Evolutionary conservation across 2,888 invertebrate genomes (phyloP), one percentile per base, ranked within the genome.

Genomic region (Chrysolina oricalcia): DNA sequence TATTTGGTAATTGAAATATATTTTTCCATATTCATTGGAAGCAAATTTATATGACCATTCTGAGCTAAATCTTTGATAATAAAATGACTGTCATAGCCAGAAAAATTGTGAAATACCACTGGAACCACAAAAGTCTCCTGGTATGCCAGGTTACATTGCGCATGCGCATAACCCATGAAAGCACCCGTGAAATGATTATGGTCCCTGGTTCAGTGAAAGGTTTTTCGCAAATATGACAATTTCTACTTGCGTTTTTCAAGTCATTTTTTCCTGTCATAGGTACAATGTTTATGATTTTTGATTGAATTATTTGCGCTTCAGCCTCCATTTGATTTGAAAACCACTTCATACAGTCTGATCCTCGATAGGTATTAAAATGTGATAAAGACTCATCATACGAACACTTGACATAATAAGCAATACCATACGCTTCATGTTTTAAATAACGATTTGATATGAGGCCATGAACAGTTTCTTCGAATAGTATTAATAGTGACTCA

Each of bases 121-220:
- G 74, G 74, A 15, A 73, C 53, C 13, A 69, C 64, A 50, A 23
- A 50, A 41, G 59, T 50, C 23, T 69, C 23, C 50, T 63, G 43
- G 50, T 66, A 78, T 41, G 70, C 73, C 27, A 78, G 41, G 40
- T 78, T 75, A 64, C 73, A 75, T 19, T 17, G 35, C n/a, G 73
- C 62, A 46, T 74, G 73, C 4, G 70, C 70, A 8, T 41, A 65
- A 8, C 75, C 74, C 8, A 67, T n/a, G n/a, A n/a, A 53, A 10
- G 9, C 19, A 35, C 70, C 62, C 13, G 68, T 73, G 21, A 71
- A 41, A 35, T 78, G 78, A 64, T 71, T 67, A 53, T 73, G 77
- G 23, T 75, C 75, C 50, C 67, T 48, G 17, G 83, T 13, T 13
- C 11, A n/a, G 13, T 35, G 63, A 82, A 79, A n/a, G 50, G n/a